Evolutionary conservation across 2,113 vertebrate species (phyloP).

Genomic region (Myotis brandtii): DNA sequence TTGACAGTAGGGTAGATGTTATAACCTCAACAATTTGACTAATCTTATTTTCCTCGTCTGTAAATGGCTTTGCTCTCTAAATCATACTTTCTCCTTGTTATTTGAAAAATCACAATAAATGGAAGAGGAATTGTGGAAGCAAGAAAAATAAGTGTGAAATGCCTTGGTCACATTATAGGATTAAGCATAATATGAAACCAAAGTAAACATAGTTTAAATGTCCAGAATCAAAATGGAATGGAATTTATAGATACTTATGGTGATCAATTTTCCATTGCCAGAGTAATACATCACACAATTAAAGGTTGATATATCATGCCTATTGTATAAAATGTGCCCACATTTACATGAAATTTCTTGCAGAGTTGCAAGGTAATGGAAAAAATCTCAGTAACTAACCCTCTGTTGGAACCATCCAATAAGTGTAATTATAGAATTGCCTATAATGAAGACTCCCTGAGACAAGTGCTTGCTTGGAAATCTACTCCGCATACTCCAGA

Average conservation of each 20-base stretch:
- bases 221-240: neutral
- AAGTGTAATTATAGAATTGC: constrained; percentile 71
- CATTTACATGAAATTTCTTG: constrained; percentile 47
- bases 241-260: neutral
- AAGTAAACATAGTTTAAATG: neutral
- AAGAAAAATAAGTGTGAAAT: neutral
- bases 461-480: constrained; percentile 59
- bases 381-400: constrained; percentile 56
- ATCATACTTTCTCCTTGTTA: neutral
- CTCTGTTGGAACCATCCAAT: constrained; percentile 56
- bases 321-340: neutral
- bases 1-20: neutral
- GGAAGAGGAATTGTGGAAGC: neutral
- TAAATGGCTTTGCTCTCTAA: neutral
- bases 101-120: neutral
- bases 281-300: neutral
- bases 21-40: neutral
- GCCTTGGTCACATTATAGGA: neutral
- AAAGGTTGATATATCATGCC: constrained; percentile 16
- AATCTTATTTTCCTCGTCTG: neutral
- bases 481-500: neutral
- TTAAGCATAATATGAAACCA: neutral
- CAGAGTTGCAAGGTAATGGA: constrained; percentile 51
- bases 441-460: constrained; percentile 44
- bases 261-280: neutral